Base-by-base conservation (phyloP, 2,113 vertebrate genomes). In the Plecturocebus donacophilus region DNA sequence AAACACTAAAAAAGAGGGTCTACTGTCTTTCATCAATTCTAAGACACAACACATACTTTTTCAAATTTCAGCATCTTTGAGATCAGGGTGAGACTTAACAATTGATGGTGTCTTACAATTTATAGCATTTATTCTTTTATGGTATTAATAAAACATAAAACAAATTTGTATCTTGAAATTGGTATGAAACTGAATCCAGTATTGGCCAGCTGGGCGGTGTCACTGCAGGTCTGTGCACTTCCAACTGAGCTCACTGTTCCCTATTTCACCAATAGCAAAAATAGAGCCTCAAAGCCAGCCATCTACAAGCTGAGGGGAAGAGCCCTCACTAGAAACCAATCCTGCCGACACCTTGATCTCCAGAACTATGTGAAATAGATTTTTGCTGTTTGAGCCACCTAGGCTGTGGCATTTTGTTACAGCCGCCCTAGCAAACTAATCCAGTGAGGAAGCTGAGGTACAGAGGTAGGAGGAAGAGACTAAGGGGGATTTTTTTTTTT, bases 1-100 rank as follows among this genome's bases (percentile, higher is more conserved):
- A 87, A 95, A 90, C 93, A 40, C 17, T 81, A 75, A 86, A 32
- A 93, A 91, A 64, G 45, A 80, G 56, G 77, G 84, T 21, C 52
- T 35, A 27, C 52, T 82, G 42, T 64, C 87, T 80, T 91, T 94
- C n/a, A n/a, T 75, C 64, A 70, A 16, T 52, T 79, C 76, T 70
- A 93, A 95, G 35, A 80, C 54, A 42, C 10, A 32, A 80, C 54
- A 38, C 5, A 20, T 25, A 35, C 13, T 77, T 77, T 54, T 76
- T 40, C 83, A 70, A 47, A 85, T 88, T 75, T 56, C 17, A 86
- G 58, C 52, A 71, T 71, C 91, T 76, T 66, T 96, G 80, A 93
- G 85, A 76, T 89, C 71, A 77, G 38, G n/a, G 71, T 27, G 45
- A 87, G 58, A 70, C 7, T 81, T 80, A 91, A 73, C 52, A 79